Base-by-base conservation (phyloP, 1,140 invertebrate species). In the Procambarus clarkii region DNA sequence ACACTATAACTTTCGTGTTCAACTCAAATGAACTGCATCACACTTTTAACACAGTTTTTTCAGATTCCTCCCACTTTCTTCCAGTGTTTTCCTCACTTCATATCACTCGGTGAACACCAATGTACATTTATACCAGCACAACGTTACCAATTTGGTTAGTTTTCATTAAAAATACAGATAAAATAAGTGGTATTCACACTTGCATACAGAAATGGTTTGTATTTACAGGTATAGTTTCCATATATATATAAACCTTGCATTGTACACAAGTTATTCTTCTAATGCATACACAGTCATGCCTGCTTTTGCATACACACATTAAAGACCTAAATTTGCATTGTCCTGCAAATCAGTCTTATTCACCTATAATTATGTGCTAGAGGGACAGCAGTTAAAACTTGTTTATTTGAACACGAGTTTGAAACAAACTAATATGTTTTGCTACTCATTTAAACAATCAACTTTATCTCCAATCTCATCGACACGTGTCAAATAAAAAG, bases 231-330 rank as follows among this genome's bases (percentile, higher is more conserved):
- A 58, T 71, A 24, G 11, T 45, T 87, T 87, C 85, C 71, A 87
- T 87, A 87, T 87, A 85, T 74, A 87, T 87, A 87, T 87, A 87
- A 87, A 87, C 69, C 69, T 87, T 87, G 13, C 77, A 87, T 87
- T 79, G 84, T 86, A 86, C 71, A 86, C 84, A 85, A 69, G 24
- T 82, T 79, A 77, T 64, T 78, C 54, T 34, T 77, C 74, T 77
- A 45, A 54, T 54, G 80, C 80, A 82, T 54, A 60, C 77, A 78
- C 54, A 78, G 9, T 87, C 85, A 79, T 54, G 34, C 76, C 76
- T 87, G 58, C 50, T 34, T 87, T 58, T 87, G 85, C 85, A 87
- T 87, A 87, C 85, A 87, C 45, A 87, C 85, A 87, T 58, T n/a
- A 48, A 86, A 77, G 84, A 77, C 84, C 50, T 58, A 87, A 58